A percentile compares a stretch with the other conserved stretches of the same genome.
These are phyloP conservation scores for Centropus unirufus DNA, from an alignment of 2,113 vertebrate species.

Conservation along the genomic window DNA sequence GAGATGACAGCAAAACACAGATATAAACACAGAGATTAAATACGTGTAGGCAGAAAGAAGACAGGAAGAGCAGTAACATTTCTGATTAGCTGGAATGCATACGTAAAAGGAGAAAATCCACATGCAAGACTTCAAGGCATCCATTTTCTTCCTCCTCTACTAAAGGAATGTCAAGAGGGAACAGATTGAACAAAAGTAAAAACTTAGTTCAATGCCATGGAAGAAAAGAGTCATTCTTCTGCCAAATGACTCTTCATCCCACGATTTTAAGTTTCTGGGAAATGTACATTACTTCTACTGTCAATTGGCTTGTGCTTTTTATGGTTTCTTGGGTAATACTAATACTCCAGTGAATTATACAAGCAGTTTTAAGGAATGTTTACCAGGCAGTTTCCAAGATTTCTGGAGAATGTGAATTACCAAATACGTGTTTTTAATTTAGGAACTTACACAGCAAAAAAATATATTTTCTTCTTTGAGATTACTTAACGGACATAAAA, in stretches of 20 bases:
- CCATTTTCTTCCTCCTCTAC: neutral
- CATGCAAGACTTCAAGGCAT: neutral
- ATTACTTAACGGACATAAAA: neutral
- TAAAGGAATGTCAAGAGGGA: neutral
- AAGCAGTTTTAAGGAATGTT: conserved; percentile 36
- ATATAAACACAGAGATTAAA: neutral
- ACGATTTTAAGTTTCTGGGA: conserved; percentile 51
- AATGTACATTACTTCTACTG: conserved; percentile 34
- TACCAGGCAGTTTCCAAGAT: conserved; percentile 31
- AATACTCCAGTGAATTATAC: conserved; percentile 22
- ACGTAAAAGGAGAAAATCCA: neutral
- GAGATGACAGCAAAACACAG: neutral
- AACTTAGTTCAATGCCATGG: neutral
- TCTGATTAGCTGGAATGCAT: neutral
- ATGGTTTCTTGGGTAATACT: conserved; percentile 39
- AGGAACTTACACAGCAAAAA: conserved; percentile 19
- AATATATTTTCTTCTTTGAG: neutral
- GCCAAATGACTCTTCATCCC: conserved; percentile 39
- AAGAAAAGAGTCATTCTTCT: conserved; percentile 17
- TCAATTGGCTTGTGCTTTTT: conserved; percentile 43
- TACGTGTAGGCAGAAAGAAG: neutral
- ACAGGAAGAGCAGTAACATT: neutral
- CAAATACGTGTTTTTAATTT: conserved; percentile 63
- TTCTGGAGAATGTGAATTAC: neutral
- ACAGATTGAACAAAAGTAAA: conserved; percentile 9